phyloP scores from a whole-genome alignment of 2,888 invertebrate species.

The Steinernema carpocapsae region DNA sequence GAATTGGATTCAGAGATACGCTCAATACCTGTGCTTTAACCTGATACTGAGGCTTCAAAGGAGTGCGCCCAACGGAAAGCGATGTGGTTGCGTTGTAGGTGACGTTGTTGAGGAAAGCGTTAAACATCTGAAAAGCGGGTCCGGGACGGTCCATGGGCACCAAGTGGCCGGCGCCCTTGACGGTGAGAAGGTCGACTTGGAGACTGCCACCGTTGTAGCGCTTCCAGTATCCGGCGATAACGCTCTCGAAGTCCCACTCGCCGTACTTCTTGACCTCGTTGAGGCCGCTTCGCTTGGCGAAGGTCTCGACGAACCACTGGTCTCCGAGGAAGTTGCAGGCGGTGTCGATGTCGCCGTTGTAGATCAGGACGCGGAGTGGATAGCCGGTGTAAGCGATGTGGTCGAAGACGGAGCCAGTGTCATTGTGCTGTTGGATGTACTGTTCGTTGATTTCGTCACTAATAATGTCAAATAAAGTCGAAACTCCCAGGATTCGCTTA shows the following conservation, averaged over 20 bases:
- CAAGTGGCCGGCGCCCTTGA: slow-evolving; percentile 79
- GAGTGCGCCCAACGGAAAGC: slow-evolving; percentile 30
- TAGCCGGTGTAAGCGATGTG: slow-evolving; percentile 55
- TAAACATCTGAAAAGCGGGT: slow-evolving; percentile 80
- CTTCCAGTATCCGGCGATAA: slow-evolving; percentile 41
- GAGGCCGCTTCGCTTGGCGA: slow-evolving; percentile 46
- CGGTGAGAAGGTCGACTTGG: slow-evolving; percentile 56
- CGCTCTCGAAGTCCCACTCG: slow-evolving; percentile 46
- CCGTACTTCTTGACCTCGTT: slow-evolving; percentile 45
- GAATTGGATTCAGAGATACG: slow-evolving; percentile 23
- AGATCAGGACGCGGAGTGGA: slow-evolving; percentile 57
- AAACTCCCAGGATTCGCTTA: slow-evolving; percentile 1
- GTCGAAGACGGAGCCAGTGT: slow-evolving; percentile 55
- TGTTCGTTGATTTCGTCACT: slow-evolving; percentile 54
- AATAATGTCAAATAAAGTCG: slow-evolving; percentile 33
- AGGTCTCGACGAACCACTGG: slow-evolving; percentile 60
- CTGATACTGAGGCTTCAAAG: slow-evolving; percentile 40
- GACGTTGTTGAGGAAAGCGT: slow-evolving; percentile 72
- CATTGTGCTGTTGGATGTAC: slow-evolving; percentile 55
- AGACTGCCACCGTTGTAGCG: slow-evolving; percentile 40
- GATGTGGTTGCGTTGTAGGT: slow-evolving; percentile 49
- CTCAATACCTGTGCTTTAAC: slow-evolving; percentile 40
- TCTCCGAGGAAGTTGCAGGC: slow-evolving; percentile 63
- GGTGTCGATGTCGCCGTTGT: slow-evolving; percentile 59
- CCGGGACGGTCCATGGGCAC: slow-evolving; percentile 82